Conservation (phyloP, 2,888 invertebrate genomes). For the Ennomos quercinarius region DNA sequence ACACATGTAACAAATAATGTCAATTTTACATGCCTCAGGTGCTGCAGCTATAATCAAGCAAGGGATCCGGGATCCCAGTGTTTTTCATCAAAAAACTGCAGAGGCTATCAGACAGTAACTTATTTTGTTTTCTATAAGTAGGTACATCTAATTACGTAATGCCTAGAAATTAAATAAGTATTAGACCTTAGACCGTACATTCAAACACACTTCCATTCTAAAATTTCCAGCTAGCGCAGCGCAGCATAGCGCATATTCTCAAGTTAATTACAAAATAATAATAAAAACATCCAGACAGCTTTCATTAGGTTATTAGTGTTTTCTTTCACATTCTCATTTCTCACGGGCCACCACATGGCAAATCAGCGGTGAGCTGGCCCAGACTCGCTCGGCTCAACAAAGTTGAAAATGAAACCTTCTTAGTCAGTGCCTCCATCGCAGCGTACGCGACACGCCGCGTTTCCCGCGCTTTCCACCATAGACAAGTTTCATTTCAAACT, state of each 20-base stretch:
- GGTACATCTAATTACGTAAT: no score
- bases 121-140: no score
- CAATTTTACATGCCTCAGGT: not conserved
- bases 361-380: constrained; percentile 9
- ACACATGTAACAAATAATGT: not conserved
- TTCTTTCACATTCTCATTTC: constrained; percentile 12
- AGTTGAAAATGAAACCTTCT: constrained; percentile 19
- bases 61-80: no score
- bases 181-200: no score
- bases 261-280: no score
- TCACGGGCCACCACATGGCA: constrained; percentile 9
- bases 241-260: no score
- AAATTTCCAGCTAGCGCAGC: no score
- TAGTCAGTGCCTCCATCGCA: constrained; percentile 61
- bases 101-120: no score
- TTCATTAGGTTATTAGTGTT: constrained; percentile 11
- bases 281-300: constrained; percentile 17
- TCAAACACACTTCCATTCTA: no score
- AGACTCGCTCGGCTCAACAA: constrained; percentile 14
- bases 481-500: constrained; percentile 50
- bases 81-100: no score
- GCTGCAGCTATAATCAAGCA: no score
- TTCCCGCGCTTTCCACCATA: constrained; percentile 63
- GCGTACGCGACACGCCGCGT: constrained; percentile 63
- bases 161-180: no score